These are phyloP conservation scores for Drosophila austrosaltans DNA, from an alignment of 2,888 invertebrate genomes.

Conservation along the genomic window DNA sequence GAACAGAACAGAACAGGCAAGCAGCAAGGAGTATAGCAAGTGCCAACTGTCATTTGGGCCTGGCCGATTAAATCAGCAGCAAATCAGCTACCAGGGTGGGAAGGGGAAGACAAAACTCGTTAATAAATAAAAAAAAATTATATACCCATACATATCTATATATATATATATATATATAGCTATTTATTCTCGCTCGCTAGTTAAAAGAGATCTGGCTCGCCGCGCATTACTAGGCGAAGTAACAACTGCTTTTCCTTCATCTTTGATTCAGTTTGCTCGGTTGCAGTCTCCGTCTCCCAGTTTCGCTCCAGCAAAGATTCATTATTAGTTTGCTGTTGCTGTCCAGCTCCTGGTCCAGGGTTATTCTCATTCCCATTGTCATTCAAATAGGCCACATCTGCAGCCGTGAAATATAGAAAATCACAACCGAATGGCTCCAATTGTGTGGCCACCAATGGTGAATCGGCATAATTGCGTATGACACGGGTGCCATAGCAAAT, in stretches of 20 bases:
- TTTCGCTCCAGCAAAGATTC: too few species aligned
- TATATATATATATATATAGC: background rate
- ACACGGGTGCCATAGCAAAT: slow-evolving; percentile 1
- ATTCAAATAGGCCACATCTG: slow-evolving; percentile 14
- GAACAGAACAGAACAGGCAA: too few species aligned
- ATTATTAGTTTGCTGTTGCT: too few species aligned
- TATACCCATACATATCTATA: background rate
- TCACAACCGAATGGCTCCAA: slow-evolving; percentile 11
- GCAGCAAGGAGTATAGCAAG: background rate
- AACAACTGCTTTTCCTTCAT: background rate
- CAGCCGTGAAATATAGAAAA: slow-evolving; percentile 3
- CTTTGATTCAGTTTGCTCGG: background rate
- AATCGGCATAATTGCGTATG: background rate
- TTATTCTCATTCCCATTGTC: background rate
- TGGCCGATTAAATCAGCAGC: slow-evolving; percentile 7
- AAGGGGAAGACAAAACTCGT: slow-evolving; percentile 1
- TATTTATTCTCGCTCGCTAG: background rate
- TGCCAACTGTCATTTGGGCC: slow-evolving; percentile 10
- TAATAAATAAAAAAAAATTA: slow-evolving; percentile 15
- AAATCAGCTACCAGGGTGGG: background rate
- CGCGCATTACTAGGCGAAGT: background rate
- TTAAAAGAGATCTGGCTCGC: slow-evolving; percentile 16
- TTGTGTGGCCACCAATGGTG: slow-evolving; percentile 8
- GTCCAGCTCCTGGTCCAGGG: too few species aligned
- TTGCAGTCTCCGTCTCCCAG: background rate